phyloP scores from a whole-genome alignment of 92 coral and sea anemone genomes.

The Metridium senile region DNA sequence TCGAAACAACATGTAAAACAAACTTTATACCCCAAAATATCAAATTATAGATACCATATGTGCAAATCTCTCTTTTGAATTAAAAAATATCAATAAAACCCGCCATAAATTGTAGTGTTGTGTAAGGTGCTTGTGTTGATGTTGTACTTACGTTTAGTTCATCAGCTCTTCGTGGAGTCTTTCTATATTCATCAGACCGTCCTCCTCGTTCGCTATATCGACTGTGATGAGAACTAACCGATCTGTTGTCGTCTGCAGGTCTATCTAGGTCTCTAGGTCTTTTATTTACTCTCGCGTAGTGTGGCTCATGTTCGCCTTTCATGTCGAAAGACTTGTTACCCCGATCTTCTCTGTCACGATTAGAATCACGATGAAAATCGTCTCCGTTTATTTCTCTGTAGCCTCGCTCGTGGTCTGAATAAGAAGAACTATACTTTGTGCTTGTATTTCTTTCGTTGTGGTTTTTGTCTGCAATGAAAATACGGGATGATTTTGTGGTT shows the following conservation, averaged over 20 bases:
- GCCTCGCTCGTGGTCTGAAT: slow-evolving; percentile 14
- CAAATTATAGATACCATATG: neutral
- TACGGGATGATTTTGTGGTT: slow-evolving; percentile 31
- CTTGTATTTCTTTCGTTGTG: slow-evolving; percentile 24
- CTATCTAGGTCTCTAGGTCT: slow-evolving; percentile 24
- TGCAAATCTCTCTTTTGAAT: neutral
- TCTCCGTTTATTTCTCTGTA: slow-evolving; percentile 32
- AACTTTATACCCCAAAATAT: slow-evolving; percentile 18
- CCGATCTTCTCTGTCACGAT: slow-evolving; percentile 8
- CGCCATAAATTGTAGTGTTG: neutral
- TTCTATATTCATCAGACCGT: slow-evolving; percentile 20
- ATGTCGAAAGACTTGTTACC: slow-evolving; percentile 8
- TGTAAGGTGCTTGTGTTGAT: slow-evolving; percentile 10
- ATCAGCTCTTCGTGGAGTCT: slow-evolving; percentile 37
- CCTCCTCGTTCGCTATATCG: slow-evolving; percentile 7
- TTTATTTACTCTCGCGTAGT: slow-evolving; percentile 31
- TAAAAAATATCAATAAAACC: slow-evolving; percentile 4
- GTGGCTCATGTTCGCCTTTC: slow-evolving; percentile 41
- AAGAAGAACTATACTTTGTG: slow-evolving; percentile 18
- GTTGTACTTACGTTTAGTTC: slow-evolving; percentile 30
- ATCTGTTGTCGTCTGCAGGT: slow-evolving; percentile 20
- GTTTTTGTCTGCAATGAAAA: slow-evolving; percentile 31
- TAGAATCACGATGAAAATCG: slow-evolving; percentile 17
- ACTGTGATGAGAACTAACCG: slow-evolving; percentile 26
- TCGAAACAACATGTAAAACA: slow-evolving; percentile 5